Base-by-base conservation (phyloP, 1,140 invertebrate genomes). In the Eubasilissa regina region DNA sequence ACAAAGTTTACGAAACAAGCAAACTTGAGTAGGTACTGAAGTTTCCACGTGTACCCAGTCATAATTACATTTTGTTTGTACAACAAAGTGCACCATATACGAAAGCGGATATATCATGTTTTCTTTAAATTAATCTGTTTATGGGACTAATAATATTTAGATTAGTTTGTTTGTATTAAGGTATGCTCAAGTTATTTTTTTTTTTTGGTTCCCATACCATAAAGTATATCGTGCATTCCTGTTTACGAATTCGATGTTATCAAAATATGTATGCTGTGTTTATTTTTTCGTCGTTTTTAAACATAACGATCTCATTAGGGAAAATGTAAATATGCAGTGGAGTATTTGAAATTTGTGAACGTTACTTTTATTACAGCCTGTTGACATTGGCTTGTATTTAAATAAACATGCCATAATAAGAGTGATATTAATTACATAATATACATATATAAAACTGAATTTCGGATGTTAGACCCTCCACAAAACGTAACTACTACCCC, bases 301-400 rank as follows among this genome's bases (percentile, higher is more conserved):
- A 48, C 8, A 17, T 70, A 70, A 70, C 45, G 45, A 70, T 10
- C 66, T 70, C 66, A 70, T 70, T 70, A 70, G 66, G 15, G 47
- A 64, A 70, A 64, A 47, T 51, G 45, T 47, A 44, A 17, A 47
- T 19, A 70, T 70, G 48, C 17, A 47, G 17, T 11, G 1, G 15
- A 3, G 21, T 12, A n/a, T 60, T 60, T 19, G 12, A 60, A 78
- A 66, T 56, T 78, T 66, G 64, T 66, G 70, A 78, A 58, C 64
- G 72, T 78, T n/a, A n/a, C n/a, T 51, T 51, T 51, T 51, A 3
- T 51, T 51, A 51, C 8, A 8, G 48, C 8, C 48, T 51, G 48
- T 51, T 51, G 11, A 51, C 8, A 51, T 51, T 51, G 11, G 1
- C 48, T 1, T 3, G 11, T 51, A 51, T 13, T 66, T 55, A 70